Evolutionary conservation across 1,140 invertebrate genomes (phyloP).

Genomic region (Zeugodacus cucurbitae): DNA sequence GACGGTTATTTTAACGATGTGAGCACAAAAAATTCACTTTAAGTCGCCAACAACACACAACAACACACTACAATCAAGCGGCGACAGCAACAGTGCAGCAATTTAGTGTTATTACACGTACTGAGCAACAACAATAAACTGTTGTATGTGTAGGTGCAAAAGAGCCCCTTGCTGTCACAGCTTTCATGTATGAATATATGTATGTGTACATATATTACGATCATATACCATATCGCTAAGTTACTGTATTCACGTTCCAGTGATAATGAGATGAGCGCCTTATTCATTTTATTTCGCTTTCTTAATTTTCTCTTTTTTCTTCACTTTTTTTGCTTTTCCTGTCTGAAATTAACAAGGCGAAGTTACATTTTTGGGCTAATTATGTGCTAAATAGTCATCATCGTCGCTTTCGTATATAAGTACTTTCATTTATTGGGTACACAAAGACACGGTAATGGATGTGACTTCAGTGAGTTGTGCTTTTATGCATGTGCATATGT

Average conservation of each 20-base stretch:
- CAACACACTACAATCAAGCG: neutral
- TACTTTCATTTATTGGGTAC: conserved; percentile 22
- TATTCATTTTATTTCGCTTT: conserved; percentile 38
- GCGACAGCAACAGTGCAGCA: neutral
- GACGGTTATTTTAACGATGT: conserved; percentile 65
- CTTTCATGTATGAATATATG: neutral
- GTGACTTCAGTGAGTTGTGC: neutral
- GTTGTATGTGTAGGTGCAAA: neutral
- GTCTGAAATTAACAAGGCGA: conserved; percentile 60
- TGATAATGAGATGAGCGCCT: conserved; percentile 66
- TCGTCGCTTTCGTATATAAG: neutral
- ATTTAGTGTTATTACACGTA: neutral
- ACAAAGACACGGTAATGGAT: neutral
- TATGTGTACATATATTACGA: neutral
- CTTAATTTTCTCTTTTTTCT: neutral
- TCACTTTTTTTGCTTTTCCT: conserved; percentile 46
- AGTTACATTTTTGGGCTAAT: conserved; percentile 66
- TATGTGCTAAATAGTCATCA: conserved; percentile 61
- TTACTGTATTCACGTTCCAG: conserved; percentile 63
- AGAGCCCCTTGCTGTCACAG: neutral
- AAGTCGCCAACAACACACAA: conserved; percentile 48
- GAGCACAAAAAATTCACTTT: conserved; percentile 66
- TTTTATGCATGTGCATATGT: neutral
- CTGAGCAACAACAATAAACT: neutral
- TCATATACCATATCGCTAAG: neutral